These are phyloP conservation scores for Palaemon carinicauda DNA, from an alignment of 1,140 invertebrate species.

Conservation along the genomic window DNA sequence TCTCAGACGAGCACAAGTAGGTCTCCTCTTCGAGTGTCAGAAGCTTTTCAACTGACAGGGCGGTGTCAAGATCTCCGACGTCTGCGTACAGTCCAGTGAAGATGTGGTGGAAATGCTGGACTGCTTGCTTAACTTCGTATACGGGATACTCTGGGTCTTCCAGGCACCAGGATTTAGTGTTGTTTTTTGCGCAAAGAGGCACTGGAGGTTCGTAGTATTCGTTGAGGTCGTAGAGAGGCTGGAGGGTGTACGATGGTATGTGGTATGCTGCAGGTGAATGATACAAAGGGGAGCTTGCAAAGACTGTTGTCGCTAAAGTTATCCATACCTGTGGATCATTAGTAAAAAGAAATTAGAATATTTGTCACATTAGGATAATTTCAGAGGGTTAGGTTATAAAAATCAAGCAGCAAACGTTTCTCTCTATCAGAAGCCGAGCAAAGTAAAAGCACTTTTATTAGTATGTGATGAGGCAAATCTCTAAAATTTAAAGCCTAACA, in stretches of 20 bases:
- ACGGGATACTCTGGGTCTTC: conserved; percentile 59
- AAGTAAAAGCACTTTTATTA: too few species aligned
- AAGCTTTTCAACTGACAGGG: conserved; percentile 51
- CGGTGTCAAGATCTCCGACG: conserved; percentile 52
- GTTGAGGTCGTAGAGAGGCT: conserved; percentile 18
- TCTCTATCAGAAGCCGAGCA: too few species aligned
- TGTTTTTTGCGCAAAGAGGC: conserved; percentile 58
- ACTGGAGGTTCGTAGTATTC: not conserved
- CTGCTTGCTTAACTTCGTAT: conserved; percentile 55
- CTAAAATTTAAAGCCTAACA: too few species aligned
- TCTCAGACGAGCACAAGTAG: not conserved
- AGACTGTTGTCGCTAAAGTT: too few species aligned
- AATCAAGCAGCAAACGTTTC: too few species aligned
- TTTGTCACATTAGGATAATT: too few species aligned
- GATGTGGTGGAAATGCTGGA: conserved; percentile 54
- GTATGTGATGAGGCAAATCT: too few species aligned
- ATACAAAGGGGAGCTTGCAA: too few species aligned
- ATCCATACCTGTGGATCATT: too few species aligned
- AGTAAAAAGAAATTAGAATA: too few species aligned
- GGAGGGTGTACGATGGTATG: not conserved
- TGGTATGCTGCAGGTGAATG: not conserved
- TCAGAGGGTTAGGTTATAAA: too few species aligned
- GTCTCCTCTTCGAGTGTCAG: conserved; percentile 20
- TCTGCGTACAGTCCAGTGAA: conserved; percentile 56
- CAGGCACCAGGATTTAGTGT: conserved; percentile 60